These are phyloP conservation scores for Apaloderma vittatum DNA, from an alignment of 2,113 vertebrate species.

Conservation along the genomic window DNA sequence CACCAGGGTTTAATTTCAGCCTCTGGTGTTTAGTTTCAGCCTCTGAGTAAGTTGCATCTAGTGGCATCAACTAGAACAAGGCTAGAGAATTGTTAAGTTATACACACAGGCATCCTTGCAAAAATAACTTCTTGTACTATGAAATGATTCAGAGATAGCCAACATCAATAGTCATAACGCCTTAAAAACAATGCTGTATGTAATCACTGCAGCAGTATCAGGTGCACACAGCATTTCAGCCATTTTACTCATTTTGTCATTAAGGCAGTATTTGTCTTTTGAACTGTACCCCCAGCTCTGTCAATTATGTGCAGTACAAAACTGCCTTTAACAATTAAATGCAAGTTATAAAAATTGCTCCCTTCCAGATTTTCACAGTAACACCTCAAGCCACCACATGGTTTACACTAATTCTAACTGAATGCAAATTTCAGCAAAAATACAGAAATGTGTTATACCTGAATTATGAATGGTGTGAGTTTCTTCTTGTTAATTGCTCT, in stretches of 20 bases:
- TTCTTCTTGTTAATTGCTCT: conserved; percentile 98
- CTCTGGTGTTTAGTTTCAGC: conserved; percentile 51
- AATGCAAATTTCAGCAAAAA: not conserved
- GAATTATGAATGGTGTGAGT: conserved; percentile 92
- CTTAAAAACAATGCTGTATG: not conserved
- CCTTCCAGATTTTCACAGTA: not conserved
- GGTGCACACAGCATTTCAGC: accelerated
- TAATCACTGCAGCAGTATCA: not conserved
- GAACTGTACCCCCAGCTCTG: not conserved
- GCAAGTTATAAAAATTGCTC: not conserved
- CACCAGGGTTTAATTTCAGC: conserved; percentile 58
- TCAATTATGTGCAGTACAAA: not conserved
- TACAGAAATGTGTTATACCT: conserved; percentile 76
- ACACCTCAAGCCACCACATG: not conserved
- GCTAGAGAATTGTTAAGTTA: not conserved
- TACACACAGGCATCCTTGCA: not conserved
- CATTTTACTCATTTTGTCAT: not conserved
- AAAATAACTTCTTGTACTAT: not conserved
- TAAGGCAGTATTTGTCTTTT: not conserved
- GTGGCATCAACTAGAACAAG: not conserved
- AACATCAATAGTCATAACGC: accelerated
- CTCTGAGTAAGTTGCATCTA: not conserved
- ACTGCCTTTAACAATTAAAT: conserved; percentile 7
- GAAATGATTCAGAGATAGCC: not conserved
- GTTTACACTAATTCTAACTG: not conserved